A percentile compares a stretch with the other conserved stretches of the same genome.
These are phyloP conservation scores for Zygaena filipendulae DNA, from an alignment of 2,888 invertebrate species.

Conservation along the genomic window DNA sequence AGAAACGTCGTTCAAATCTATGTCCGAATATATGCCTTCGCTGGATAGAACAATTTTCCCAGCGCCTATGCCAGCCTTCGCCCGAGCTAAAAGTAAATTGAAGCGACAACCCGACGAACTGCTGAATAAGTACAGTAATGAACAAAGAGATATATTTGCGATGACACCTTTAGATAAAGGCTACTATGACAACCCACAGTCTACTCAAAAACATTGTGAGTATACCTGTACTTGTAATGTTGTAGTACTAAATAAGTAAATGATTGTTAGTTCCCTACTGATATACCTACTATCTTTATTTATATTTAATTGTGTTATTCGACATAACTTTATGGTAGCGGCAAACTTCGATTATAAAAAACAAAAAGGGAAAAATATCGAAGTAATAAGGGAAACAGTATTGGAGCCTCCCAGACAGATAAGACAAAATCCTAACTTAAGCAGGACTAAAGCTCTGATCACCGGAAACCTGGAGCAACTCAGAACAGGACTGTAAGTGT, in stretches of 20 bases:
- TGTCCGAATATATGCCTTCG: background rate
- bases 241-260: too few species aligned
- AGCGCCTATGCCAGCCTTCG: background rate
- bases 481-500: constrained; percentile 40
- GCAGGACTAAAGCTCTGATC: constrained; percentile 40
- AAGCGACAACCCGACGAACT: background rate
- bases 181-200: background rate
- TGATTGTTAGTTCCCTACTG: too few species aligned
- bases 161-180: background rate
- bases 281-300: too few species aligned
- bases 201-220: background rate
- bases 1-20: background rate
- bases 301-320: too few species aligned
- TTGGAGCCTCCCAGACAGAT: constrained; percentile 27
- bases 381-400: too few species aligned
- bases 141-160: background rate
- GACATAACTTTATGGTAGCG: too few species aligned
- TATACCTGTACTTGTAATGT: background rate
- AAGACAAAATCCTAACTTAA: constrained; percentile 50
- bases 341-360: too few species aligned
- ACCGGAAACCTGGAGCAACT: constrained; percentile 35
- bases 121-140: background rate
- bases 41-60: background rate
- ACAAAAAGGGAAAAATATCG: too few species aligned
- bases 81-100: too few species aligned